Evolutionary conservation across 2,888 invertebrate genomes (phyloP), one percentile per base, ranked within the genome.

Genomic region (Eulithis prunata): DNA sequence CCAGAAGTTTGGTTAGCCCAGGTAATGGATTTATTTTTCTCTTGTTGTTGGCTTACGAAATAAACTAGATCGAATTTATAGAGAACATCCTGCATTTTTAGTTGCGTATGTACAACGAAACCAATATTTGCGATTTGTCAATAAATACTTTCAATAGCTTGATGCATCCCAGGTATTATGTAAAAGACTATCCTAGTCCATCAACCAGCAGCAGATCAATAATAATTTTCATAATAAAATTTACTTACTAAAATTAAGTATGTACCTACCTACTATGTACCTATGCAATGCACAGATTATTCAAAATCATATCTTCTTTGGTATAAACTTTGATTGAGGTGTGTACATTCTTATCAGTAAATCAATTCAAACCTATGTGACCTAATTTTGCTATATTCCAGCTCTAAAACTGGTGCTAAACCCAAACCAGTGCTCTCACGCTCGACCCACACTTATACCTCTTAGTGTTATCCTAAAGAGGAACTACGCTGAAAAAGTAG

Each of bases 401-500:
- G 93, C 92, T 55, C 74, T 93, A 1, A 92, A 90, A 72, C 75
- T 93, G 60, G 82, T 91, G 3, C 73, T 92, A 5, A 92, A 92
- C 72, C 89, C 89, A 59, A 88, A 79, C 62, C 85, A 87, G 32
- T 86, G 86, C 68, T 78, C 85, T 51, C 84, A 89, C 52, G 55
- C 87, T n/a, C 76, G 87, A 52, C 85, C 89, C 13, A 77, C 80
- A 13, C 70, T 93, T 7, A 85, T 88, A 36, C 89, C 93, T 49
- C 72, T 92, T n/a, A 91, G 89, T 78, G 81, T 91, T 74, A 78
- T 93, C 8, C 78, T 93, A 1, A 76, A 85, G 55, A 87, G 93
- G 71, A 87, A 90, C 71, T 93, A 92, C 86, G 94, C 94, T 12
- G 97, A 97, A 75, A 98, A 98, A 78, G 95, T 96, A 86, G 95